These are phyloP conservation scores for Psilopogon haemacephalus DNA, from an alignment of 2,113 vertebrate genomes.

Conservation along the genomic window DNA sequence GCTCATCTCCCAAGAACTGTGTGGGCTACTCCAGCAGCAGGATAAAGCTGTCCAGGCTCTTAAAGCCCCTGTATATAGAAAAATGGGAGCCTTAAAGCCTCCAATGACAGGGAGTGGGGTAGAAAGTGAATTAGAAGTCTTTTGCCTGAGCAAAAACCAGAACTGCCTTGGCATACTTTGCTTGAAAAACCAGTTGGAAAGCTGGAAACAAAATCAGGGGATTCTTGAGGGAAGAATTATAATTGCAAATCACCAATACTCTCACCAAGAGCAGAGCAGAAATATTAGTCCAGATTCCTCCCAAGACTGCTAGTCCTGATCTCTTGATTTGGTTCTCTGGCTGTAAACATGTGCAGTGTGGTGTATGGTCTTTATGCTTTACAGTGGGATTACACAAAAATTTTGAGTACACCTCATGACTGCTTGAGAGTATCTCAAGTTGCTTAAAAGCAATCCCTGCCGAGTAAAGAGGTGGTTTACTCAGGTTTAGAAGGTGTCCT, in stretches of 20 bases:
- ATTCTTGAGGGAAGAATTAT: background rate
- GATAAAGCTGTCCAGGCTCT: background rate
- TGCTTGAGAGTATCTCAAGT: background rate
- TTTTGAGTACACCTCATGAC: background rate
- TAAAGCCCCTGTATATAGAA: background rate
- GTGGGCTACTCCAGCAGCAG: background rate
- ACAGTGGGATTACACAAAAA: background rate
- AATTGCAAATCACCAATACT: constrained; percentile 16
- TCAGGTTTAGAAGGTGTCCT: background rate
- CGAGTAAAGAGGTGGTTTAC: background rate
- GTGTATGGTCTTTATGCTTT: background rate
- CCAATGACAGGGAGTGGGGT: background rate
- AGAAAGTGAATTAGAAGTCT: background rate
- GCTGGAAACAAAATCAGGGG: background rate
- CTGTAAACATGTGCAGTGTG: background rate
- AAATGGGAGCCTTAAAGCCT: background rate
- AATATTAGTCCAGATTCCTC: background rate
- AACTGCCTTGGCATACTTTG: background rate
- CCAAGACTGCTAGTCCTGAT: background rate
- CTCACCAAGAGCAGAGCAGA: background rate
- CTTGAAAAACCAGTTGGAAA: constrained; percentile 41
- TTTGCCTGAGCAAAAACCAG: constrained; percentile 4
- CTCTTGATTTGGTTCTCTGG: background rate
- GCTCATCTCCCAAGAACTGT: background rate
- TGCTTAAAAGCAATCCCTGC: background rate